Evolutionary conservation across 2,797 vertebrate species (phyloP).

Genomic region (Lithobates pipiens): DNA sequence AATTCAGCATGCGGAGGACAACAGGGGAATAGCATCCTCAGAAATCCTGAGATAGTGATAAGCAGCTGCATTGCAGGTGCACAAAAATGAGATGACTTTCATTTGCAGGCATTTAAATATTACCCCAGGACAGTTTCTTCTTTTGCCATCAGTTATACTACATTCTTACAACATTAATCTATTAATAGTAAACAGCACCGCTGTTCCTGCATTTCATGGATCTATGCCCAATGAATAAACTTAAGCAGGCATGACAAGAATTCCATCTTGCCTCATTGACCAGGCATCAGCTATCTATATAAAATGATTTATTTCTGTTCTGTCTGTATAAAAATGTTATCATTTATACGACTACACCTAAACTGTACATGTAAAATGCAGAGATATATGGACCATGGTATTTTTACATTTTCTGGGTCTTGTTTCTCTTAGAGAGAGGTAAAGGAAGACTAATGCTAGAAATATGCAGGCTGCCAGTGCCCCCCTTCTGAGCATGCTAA

Average conservation of each 20-base stretch:
- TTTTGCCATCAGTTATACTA: neutral
- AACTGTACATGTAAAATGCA: neutral
- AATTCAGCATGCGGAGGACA: slow-evolving; percentile 7
- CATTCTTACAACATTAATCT: neutral
- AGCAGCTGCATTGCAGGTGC: slow-evolving; percentile 49
- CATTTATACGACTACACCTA: neutral
- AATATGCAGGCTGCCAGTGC: neutral
- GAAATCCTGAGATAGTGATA: slow-evolving; percentile 37
- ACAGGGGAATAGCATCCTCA: slow-evolving; percentile 36
- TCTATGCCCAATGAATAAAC: neutral
- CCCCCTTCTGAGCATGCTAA: no score
- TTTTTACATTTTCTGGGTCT: neutral
- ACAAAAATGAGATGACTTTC: slow-evolving; percentile 12
- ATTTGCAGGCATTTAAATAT: slow-evolving; percentile 31
- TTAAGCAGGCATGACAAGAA: neutral
- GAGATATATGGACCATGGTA: neutral
- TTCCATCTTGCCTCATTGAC: neutral
- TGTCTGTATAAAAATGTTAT: neutral
- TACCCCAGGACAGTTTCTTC: neutral
- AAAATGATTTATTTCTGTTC: neutral
- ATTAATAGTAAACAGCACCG: neutral
- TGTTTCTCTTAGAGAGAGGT: no score
- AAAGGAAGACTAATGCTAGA: neutral
- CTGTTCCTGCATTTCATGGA: slow-evolving; percentile 3
- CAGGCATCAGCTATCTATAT: neutral